Evolutionary conservation across 2,888 invertebrate genomes (phyloP).

Genomic region (Hipparchia sbordonii): DNA sequence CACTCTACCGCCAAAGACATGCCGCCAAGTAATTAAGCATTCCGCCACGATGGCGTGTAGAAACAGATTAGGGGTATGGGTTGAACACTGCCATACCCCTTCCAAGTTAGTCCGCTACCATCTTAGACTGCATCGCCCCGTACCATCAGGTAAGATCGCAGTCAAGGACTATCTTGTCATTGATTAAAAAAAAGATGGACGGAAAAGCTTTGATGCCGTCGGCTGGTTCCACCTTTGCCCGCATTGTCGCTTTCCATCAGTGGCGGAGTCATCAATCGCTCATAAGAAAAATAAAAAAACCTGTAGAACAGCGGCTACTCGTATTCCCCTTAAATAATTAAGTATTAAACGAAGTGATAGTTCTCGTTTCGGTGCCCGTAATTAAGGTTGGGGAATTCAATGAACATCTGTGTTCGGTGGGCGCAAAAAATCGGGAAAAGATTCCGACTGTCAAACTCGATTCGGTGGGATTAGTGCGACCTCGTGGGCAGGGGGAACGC

Average conservation of each 20-base stretch:
- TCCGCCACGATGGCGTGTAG: no score
- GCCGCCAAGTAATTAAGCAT: no score
- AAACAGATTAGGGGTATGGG: no score
- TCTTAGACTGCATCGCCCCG: no score
- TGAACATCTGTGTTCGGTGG: constrained; percentile 70
- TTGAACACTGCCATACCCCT: no score
- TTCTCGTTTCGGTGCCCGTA: constrained; percentile 73
- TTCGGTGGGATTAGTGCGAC: constrained; percentile 65
- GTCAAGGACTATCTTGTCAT: no score
- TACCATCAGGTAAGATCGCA: no score
- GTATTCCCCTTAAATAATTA: constrained; percentile 22
- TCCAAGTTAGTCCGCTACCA: no score
- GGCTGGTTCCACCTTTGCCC: neutral
- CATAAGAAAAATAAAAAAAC: neutral
- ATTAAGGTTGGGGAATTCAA: constrained; percentile 66
- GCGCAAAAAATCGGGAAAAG: constrained; percentile 74
- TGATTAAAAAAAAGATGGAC: no score
- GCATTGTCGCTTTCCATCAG: neutral
- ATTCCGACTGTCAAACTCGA: constrained; percentile 77
- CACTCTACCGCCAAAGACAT: no score
- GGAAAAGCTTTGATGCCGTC: neutral
- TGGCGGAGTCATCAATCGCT: neutral
- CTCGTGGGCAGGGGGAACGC: constrained; percentile 55
- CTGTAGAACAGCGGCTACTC: constrained; percentile 2
- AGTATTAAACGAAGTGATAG: constrained; percentile 40